phyloP scores from a whole-genome alignment of 2,113 vertebrate genomes.

The Pelecanus crispus region DNA sequence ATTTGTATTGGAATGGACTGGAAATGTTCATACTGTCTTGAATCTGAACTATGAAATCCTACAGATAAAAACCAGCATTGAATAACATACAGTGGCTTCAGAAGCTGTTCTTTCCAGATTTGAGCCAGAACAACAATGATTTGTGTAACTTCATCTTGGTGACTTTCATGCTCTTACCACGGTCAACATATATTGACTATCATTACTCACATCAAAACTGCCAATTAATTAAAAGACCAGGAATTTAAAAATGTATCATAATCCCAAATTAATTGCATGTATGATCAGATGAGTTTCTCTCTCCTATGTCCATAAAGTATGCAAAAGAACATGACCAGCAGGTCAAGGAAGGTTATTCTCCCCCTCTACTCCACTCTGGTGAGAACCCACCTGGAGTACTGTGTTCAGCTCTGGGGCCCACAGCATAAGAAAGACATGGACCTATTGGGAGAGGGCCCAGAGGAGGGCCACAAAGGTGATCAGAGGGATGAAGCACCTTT shows the following conservation, averaged over 20 bases:
- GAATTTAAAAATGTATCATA: not conserved
- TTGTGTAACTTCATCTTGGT: not conserved
- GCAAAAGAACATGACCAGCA: accelerated
- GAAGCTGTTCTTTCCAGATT: not conserved
- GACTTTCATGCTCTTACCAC: not conserved
- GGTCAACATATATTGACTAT: not conserved
- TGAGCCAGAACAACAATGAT: not conserved
- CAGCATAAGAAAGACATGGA: not conserved
- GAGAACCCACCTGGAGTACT: not conserved
- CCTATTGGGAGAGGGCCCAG: accelerated
- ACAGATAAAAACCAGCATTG: not conserved
- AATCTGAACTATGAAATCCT: not conserved
- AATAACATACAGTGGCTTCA: not conserved
- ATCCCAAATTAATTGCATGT: not conserved
- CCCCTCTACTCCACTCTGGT: accelerated
- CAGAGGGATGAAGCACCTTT: accelerated
- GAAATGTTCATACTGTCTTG: not conserved
- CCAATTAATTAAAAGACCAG: not conserved
- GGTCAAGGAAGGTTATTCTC: accelerated
- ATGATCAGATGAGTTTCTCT: not conserved
- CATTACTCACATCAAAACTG: not conserved
- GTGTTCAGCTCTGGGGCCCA: not conserved
- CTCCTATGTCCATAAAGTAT: not conserved
- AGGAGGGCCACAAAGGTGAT: not conserved
- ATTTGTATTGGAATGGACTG: not conserved